phyloP scores from a whole-genome alignment of 2,797 vertebrate genomes.

The Peromyscus attwateri region DNA sequence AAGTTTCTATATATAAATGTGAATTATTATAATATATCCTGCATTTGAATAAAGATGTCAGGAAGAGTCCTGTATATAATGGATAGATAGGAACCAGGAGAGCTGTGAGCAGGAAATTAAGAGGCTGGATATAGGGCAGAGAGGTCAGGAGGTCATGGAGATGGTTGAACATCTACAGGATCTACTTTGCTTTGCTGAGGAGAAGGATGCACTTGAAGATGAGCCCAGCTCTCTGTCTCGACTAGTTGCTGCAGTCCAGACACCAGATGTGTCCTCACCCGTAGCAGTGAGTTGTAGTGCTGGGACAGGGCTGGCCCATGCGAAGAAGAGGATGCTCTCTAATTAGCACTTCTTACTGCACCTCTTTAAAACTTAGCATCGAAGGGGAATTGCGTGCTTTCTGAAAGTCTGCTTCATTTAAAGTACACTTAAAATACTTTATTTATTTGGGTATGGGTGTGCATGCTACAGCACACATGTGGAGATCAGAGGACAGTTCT shows the following conservation, averaged over 20 bases:
- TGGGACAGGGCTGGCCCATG: background rate
- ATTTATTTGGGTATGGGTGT: background rate
- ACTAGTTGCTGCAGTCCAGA: background rate
- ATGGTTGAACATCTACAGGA: background rate
- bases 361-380: background rate
- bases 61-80: background rate
- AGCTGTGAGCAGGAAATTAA: background rate
- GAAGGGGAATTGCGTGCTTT: background rate
- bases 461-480: background rate
- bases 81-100: background rate
- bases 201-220: background rate
- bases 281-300: slow-evolving; percentile 1
- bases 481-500: background rate
- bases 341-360: background rate
- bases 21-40: background rate
- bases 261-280: background rate
- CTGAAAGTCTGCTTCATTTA: background rate
- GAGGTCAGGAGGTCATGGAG: background rate
- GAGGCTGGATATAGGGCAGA: background rate
- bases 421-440: background rate
- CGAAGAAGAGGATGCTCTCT: background rate
- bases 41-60: background rate
- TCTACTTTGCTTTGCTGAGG: background rate
- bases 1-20: background rate
- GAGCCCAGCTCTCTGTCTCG: background rate